phyloP scores from a whole-genome alignment of 2,888 invertebrate species.

The Papilio elwesi region DNA sequence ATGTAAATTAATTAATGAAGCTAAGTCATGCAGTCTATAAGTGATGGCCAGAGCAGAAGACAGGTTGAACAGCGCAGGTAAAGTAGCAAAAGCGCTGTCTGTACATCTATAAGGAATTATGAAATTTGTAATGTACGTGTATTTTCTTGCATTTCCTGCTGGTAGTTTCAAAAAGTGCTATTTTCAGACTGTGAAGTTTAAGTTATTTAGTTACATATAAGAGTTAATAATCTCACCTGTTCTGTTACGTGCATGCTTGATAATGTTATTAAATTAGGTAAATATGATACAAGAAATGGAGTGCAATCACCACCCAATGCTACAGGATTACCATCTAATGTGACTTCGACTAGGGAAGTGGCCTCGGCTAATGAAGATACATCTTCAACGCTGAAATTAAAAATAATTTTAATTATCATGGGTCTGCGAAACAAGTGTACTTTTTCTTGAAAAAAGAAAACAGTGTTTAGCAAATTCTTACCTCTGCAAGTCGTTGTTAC shows the following conservation, averaged over 20 bases:
- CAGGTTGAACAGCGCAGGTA: too few relatives aligned
- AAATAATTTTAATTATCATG: not conserved
- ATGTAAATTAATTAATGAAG: too few relatives aligned
- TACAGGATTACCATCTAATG: slow-evolving; percentile 94
- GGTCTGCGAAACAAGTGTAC: not conserved
- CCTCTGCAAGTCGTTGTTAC: slow-evolving; percentile 90
- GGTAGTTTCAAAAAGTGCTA: too few relatives aligned
- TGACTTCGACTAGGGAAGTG: slow-evolving; percentile 90
- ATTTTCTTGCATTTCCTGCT: too few relatives aligned
- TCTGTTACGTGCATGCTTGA: slow-evolving; percentile 92
- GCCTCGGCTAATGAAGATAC: slow-evolving; percentile 92
- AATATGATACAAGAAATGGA: slow-evolving; percentile 91
- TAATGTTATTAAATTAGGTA: slow-evolving; percentile 88
- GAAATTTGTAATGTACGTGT: too few relatives aligned
- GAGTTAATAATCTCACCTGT: slow-evolving; percentile 72
- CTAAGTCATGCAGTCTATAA: too few relatives aligned
- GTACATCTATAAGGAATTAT: too few relatives aligned
- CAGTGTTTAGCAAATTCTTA: slow-evolving; percentile 47
- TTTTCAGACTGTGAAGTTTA: too few relatives aligned
- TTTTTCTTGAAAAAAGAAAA: not conserved
- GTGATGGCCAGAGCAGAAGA: too few relatives aligned
- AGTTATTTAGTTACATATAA: too few relatives aligned
- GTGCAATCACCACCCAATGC: slow-evolving; percentile 92
- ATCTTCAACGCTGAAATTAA: slow-evolving; percentile 89
- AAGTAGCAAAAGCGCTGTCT: too few relatives aligned